Evolutionary conservation across 1,140 invertebrate species (phyloP), one percentile per base, ranked within the genome.

Genomic region (Portunus trituberculatus): DNA sequence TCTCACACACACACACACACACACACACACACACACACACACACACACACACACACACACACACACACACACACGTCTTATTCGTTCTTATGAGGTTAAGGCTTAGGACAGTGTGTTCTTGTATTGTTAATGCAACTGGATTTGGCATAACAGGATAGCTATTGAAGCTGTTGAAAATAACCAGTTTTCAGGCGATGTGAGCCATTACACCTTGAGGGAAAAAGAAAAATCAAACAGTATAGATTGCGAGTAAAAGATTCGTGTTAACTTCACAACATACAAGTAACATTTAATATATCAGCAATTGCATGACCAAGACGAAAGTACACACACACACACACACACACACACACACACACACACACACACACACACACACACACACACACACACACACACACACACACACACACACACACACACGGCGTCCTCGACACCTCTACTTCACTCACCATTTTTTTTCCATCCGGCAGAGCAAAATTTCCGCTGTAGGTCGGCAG

Each of bases 401-500:
- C 67, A 76, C 67, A 76, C 67, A 76, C 25, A 76, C 25, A 76
- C 25, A 76, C 25, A 76, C 25, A 76, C 25, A 76, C 67, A 76
- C 67, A 76, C 20, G 67, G 52, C 52, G 16, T 86, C 83, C 83
- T 86, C 83, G 28, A 7, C 32, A 86, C 83, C 32, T 86, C 28
- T 86, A 86, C 83, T 86, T 86, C 83, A 31, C 83, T 88, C 86
- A 20, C 28, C 28, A 29, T 31, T 88, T 45, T 32, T 88, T 28
- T 48, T 39, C 32, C 20, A 14, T 48, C 89, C 32, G 28, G 31
- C 45, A 39, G 31, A 39, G 31, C 86, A 88, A 46, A 46, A 88
- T 45, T 88, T 88, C 45, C 86, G 14, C 86, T 29, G 86, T 46
- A 88, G 67, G 67, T 76, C 67, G 67, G 67, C 67, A 76, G 67